These are phyloP conservation scores for Fabriciana adippe DNA, from an alignment of 2,888 invertebrate genomes.

Conservation along the genomic window DNA sequence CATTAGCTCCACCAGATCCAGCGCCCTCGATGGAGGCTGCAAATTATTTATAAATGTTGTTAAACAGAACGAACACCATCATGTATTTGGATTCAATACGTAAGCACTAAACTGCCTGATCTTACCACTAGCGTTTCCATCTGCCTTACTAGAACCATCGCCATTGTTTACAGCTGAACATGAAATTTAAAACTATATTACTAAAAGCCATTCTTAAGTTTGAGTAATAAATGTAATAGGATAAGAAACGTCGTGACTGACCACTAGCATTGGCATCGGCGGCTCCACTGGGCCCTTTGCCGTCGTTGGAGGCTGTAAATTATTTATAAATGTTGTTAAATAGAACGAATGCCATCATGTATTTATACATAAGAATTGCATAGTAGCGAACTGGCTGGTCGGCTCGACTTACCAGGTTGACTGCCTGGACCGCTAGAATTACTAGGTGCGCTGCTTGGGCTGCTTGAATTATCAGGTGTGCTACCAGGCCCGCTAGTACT, in stretches of 20 bases:
- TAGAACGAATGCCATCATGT: too few relatives aligned
- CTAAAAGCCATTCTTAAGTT: neutral
- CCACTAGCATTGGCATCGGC: neutral
- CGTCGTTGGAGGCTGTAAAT: neutral
- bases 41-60: neutral
- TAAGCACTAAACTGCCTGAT: neutral
- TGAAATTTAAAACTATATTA: neutral
- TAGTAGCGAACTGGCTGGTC: neutral
- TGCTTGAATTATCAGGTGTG: neutral
- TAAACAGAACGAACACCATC: too few relatives aligned
- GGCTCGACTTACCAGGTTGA: neutral
- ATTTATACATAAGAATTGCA: too few relatives aligned
- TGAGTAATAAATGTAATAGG: neutral
- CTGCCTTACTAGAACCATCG: slow-evolving; percentile 10
- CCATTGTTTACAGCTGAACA: slow-evolving; percentile 19
- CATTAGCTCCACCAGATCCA: neutral
- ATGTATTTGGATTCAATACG: too few relatives aligned
- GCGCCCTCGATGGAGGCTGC: neutral
- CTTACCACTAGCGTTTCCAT: slow-evolving; percentile 11
- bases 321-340: neutral
- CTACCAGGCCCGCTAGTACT: neutral
- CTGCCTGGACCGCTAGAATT: neutral
- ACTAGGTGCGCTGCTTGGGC: slow-evolving; percentile 1
- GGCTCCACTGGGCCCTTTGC: neutral
- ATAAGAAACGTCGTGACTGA: neutral